A percentile compares a stretch with the other conserved stretches of the same genome.
Conservation (phyloP, 2,888 invertebrate genomes). For the Sinodicranocentrus sp. region DNA sequence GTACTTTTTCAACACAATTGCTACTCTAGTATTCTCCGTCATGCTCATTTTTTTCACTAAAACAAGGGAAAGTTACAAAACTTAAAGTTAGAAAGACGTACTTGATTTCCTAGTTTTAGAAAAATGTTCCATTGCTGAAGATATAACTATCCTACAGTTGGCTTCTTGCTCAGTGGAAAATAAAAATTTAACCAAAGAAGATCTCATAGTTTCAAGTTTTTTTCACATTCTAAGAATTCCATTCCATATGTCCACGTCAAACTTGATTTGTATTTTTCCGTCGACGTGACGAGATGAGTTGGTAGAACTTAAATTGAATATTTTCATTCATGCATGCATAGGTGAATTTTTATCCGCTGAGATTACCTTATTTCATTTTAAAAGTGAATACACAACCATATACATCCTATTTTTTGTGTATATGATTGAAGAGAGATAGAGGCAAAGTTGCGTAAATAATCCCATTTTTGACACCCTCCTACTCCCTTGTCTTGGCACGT, state of each 20-base stretch:
- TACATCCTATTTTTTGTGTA: no score
- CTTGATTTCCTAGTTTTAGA: neutral
- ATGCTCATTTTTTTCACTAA: constrained; percentile 2
- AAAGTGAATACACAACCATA: no score
- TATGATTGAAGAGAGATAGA: constrained; percentile 17
- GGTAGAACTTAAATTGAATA: constrained; percentile 30
- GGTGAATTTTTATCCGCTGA: constrained; percentile 14
- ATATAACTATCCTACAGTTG: no score
- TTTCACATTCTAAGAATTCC: constrained; percentile 24
- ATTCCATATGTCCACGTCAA: constrained; percentile 25
- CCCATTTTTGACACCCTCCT: constrained; percentile 64
- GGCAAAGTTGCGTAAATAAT: constrained; percentile 58
- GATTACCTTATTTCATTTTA: neutral
- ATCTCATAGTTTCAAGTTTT: no score
- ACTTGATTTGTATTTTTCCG: constrained; percentile 17
- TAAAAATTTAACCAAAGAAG: neutral
- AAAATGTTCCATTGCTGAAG: neutral
- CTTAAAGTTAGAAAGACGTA: neutral
- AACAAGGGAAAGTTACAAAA: constrained; percentile 8
- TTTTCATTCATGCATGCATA: constrained; percentile 20
- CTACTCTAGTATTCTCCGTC: neutral
- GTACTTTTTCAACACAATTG: constrained; percentile 46
- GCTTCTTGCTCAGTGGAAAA: neutral
- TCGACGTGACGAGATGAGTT: neutral
- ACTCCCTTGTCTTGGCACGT: constrained; percentile 48